Conservation (phyloP, 2,888 invertebrate species). For the Gisinianus flammeolus region DNA sequence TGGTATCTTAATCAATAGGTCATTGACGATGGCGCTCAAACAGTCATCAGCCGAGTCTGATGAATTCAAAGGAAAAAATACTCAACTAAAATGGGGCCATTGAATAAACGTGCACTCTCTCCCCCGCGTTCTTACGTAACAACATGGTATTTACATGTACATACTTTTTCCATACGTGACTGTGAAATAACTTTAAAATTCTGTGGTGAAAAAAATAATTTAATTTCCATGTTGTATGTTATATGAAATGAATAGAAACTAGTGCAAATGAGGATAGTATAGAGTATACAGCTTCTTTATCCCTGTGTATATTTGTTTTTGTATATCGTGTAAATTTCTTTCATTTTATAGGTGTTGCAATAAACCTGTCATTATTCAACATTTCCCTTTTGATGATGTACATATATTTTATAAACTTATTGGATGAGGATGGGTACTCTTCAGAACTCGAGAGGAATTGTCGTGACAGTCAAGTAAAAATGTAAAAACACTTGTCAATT, state of each 20-base stretch:
- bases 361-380: background rate
- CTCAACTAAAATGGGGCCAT: conserved; percentile 31
- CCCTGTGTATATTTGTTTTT: no score
- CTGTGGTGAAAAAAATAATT: no score
- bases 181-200: no score
- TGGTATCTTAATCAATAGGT: conserved; percentile 46
- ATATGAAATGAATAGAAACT: no score
- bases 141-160: background rate
- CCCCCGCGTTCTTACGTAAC: background rate
- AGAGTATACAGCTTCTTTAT: no score
- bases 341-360: background rate
- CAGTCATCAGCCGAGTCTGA: conserved; percentile 10
- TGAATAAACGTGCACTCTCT: conserved; percentile 19
- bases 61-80: background rate
- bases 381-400: background rate
- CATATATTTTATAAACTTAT: no score
- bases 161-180: background rate
- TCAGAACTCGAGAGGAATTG: no score
- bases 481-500: background rate
- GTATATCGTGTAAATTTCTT: no score
- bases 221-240: no score
- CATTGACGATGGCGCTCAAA: conserved; percentile 40
- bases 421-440: no score
- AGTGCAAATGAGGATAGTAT: no score
- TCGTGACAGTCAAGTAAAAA: background rate